Percentiles rank a stretch among this genome's conserved stretches.
These are phyloP conservation scores for Diaperis boleti DNA, from an alignment of 2,888 invertebrate genomes.

Conservation along the genomic window DNA sequence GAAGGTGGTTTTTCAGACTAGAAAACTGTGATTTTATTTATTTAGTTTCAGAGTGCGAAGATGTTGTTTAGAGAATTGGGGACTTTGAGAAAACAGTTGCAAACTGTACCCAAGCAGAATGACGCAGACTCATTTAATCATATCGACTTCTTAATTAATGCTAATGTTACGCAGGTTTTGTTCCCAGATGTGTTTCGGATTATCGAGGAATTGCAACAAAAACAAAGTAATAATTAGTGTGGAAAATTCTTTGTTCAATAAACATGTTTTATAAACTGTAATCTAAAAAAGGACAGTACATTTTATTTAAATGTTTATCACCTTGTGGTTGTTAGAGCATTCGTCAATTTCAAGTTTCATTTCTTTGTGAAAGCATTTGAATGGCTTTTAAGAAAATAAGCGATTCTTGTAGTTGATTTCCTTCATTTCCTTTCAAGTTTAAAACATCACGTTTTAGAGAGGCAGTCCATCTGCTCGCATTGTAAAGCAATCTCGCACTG, in stretches of 20 bases:
- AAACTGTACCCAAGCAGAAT: not conserved
- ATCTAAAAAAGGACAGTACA: constrained; percentile 14
- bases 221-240: not conserved
- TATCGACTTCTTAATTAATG: constrained; percentile 9
- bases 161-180: not conserved
- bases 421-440: constrained; percentile 28
- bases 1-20: not conserved
- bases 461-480: constrained; percentile 28
- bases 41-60: constrained; percentile 1
- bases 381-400: constrained; percentile 28
- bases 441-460: constrained; percentile 24
- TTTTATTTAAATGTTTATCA: constrained; percentile 32
- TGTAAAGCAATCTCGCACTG: constrained; percentile 17
- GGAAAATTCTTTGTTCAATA: not conserved
- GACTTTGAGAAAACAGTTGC: not conserved
- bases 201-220: not conserved
- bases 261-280: not conserved
- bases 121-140: constrained; percentile 1
- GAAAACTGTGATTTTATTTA: not conserved
- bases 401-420: constrained; percentile 26
- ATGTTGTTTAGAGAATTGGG: constrained; percentile 7
- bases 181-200: not conserved
- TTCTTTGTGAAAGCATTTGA: constrained; percentile 33
- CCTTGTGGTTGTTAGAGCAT: constrained; percentile 27
- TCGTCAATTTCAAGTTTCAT: constrained; percentile 28